Conservation (phyloP, 1,140 invertebrate species). For the Calycopis cecrops region DNA sequence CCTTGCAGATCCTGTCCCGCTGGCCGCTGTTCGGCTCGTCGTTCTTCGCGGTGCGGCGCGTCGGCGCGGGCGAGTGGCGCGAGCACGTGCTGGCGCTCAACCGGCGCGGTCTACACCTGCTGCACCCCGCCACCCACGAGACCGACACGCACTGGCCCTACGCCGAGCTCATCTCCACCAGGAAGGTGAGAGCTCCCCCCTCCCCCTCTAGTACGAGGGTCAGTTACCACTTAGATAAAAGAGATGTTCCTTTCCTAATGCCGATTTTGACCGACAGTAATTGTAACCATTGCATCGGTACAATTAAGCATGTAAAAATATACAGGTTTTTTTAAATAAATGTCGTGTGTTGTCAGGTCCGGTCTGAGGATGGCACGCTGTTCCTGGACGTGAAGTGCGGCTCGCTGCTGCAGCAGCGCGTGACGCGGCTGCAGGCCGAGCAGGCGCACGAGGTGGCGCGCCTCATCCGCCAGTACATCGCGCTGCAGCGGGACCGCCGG, state of each 20-base stretch:
- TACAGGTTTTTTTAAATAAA: too few relatives aligned
- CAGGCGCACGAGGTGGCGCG: slow-evolving; percentile 97
- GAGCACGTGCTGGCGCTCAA: slow-evolving; percentile 96
- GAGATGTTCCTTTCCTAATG: too few relatives aligned
- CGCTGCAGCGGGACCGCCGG: slow-evolving; percentile 72
- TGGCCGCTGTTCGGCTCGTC: slow-evolving; percentile 98
- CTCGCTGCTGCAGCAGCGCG: slow-evolving; percentile 95
- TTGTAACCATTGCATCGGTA: too few relatives aligned
- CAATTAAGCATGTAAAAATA: too few relatives aligned
- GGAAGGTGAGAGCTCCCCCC: slow-evolving; percentile 80
- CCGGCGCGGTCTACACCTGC: slow-evolving; percentile 93
- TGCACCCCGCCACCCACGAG: slow-evolving; percentile 94
- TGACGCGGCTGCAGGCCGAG: slow-evolving; percentile 96
- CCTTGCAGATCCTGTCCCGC: slow-evolving; percentile 83
- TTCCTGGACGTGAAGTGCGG: slow-evolving; percentile 98
- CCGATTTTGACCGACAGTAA: too few relatives aligned
- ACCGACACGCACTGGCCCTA: slow-evolving; percentile 94
- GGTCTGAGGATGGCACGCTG: slow-evolving; percentile 93
- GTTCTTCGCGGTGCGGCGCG: slow-evolving; percentile 96
- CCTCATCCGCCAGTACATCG: slow-evolving; percentile 96
- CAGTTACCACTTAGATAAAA: too few relatives aligned
- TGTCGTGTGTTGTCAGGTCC: slow-evolving; percentile 62
- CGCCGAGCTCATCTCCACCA: slow-evolving; percentile 95
- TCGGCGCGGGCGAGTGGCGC: slow-evolving; percentile 82
- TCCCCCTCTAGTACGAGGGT: too few relatives aligned